Evolutionary conservation across 1,140 invertebrate species (phyloP).

Genomic region (Drosophila melanogaster): DNA sequence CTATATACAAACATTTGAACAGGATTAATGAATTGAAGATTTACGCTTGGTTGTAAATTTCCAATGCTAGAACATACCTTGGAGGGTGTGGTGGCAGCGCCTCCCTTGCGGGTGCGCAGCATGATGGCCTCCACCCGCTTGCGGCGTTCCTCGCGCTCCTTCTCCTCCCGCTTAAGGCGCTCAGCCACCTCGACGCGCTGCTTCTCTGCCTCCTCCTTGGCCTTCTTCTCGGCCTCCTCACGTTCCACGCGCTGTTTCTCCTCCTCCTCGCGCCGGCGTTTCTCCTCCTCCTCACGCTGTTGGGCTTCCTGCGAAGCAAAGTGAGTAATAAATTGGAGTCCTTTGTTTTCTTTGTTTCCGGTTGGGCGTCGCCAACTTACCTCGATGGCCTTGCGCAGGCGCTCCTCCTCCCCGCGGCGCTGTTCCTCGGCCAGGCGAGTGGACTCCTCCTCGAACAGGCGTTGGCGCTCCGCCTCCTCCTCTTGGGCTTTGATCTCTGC

Average conservation of each 20-base stretch:
- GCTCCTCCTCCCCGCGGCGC: slow-evolving; percentile 89
- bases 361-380: slow-evolving; percentile 64
- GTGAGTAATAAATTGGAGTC: not conserved
- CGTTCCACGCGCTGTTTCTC: slow-evolving; percentile 89
- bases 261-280: slow-evolving; percentile 87
- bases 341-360: not conserved
- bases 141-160: slow-evolving; percentile 90
- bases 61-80: slow-evolving; percentile 49
- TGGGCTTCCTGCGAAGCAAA: slow-evolving; percentile 85
- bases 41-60: too few relatives aligned
- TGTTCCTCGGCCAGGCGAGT: slow-evolving; percentile 89
- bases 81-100: slow-evolving; percentile 83
- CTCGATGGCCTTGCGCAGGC: slow-evolving; percentile 90
- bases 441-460: slow-evolving; percentile 91
- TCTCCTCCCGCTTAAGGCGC: slow-evolving; percentile 91
- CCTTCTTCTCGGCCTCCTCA: slow-evolving; percentile 91
- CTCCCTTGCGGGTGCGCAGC: slow-evolving; percentile 89
- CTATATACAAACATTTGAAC: slow-evolving; percentile 16
- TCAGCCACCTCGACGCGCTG: slow-evolving; percentile 90
- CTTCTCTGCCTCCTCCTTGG: slow-evolving; percentile 92
- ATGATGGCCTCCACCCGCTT: slow-evolving; percentile 94
- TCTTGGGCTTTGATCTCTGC: slow-evolving; percentile 90
- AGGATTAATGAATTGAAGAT: too few relatives aligned
- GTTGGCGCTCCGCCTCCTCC: slow-evolving; percentile 93
- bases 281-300: slow-evolving; percentile 89